These are phyloP conservation scores for Micromesistius poutassou DNA, from an alignment of 2,797 vertebrate genomes.

Conservation along the genomic window DNA sequence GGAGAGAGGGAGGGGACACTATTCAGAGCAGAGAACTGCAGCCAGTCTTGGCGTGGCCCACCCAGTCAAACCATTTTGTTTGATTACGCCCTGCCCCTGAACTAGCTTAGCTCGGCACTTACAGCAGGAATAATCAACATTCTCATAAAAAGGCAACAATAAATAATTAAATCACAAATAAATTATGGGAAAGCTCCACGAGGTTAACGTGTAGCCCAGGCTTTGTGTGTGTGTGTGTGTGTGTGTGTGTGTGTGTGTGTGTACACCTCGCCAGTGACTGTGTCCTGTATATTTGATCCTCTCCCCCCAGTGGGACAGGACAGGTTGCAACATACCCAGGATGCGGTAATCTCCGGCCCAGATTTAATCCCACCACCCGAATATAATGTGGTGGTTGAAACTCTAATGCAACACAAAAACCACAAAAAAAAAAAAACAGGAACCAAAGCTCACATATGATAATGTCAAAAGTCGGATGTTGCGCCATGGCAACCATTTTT, in stretches of 20 bases:
- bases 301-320: not conserved
- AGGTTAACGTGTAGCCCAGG: not conserved
- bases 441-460: constrained; percentile 11
- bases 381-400: constrained; percentile 25
- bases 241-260: not conserved
- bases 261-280: not conserved
- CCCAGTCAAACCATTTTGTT: constrained; percentile 51
- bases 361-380: constrained; percentile 29
- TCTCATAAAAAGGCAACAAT: constrained; percentile 5
- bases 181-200: not conserved
- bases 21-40: constrained; percentile 47
- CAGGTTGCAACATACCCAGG: constrained; percentile 13
- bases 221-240: not conserved
- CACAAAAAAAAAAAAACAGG: constrained; percentile 10
- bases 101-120: constrained; percentile 30
- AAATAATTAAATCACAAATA: not conserved
- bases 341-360: constrained; percentile 24
- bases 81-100: constrained; percentile 30
- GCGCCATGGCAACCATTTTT: constrained; percentile 9
- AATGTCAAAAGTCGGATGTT: not conserved
- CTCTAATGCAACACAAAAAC: not conserved
- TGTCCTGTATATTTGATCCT: constrained; percentile 1
- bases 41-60: constrained; percentile 48
- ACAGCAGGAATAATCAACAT: constrained; percentile 33
- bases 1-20: not conserved